A percentile compares a stretch with the other conserved stretches of the same genome.
phyloP scores from a whole-genome alignment of 2,888 invertebrate species.

The Cheilosia variabilis region DNA sequence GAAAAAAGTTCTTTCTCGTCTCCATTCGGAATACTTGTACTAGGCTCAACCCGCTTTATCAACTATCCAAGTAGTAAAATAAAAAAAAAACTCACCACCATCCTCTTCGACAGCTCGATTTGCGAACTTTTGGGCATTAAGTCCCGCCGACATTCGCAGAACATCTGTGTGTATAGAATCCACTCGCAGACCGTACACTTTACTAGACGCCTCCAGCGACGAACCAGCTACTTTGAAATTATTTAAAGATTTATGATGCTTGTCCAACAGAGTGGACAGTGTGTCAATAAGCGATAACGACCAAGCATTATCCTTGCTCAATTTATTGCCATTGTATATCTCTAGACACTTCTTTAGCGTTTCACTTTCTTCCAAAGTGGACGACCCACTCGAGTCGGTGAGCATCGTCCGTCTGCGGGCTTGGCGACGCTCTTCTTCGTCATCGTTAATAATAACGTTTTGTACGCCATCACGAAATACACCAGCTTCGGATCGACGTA shows the following conservation, averaged over 20 bases:
- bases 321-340: constrained; percentile 93
- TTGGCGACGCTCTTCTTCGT: constrained; percentile 86
- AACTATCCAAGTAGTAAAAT: not conserved
- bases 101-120: constrained; percentile 76
- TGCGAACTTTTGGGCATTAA: constrained; percentile 81
- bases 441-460: constrained; percentile 84
- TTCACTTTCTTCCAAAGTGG: constrained; percentile 85
- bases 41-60: not conserved
- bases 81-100: constrained; percentile 51
- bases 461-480: constrained; percentile 78
- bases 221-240: constrained; percentile 92
- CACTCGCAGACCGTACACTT: constrained; percentile 94
- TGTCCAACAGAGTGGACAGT: constrained; percentile 90
- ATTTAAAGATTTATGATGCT: constrained; percentile 88
- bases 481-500: constrained; percentile 81
- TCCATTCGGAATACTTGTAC: too few species aligned
- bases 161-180: constrained; percentile 93
- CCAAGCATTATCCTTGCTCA: constrained; percentile 95
- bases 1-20: too few species aligned
- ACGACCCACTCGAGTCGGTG: constrained; percentile 71
- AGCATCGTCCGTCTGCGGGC: constrained; percentile 80
- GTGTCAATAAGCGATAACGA: constrained; percentile 93
- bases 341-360: constrained; percentile 91
- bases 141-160: constrained; percentile 89
- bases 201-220: constrained; percentile 93